These are phyloP conservation scores for Otus sunia DNA, from an alignment of 2,113 vertebrate genomes.

Conservation along the genomic window DNA sequence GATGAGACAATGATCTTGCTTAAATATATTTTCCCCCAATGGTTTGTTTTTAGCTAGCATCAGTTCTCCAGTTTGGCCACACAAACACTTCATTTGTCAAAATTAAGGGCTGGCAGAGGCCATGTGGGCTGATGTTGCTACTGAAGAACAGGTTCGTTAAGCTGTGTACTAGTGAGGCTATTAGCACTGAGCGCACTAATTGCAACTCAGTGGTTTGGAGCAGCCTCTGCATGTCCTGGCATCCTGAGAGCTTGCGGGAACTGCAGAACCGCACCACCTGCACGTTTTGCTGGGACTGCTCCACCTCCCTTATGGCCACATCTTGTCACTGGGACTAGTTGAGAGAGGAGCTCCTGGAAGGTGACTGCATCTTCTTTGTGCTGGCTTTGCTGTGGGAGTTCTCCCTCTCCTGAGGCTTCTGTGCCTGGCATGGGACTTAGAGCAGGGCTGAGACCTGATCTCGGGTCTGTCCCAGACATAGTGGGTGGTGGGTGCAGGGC, in stretches of 20 bases:
- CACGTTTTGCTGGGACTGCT: fast-evolving
- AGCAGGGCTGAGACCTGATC: not conserved
- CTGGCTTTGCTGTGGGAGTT: not conserved
- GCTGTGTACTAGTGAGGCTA: not conserved
- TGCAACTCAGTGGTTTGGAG: not conserved
- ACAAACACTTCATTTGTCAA: not conserved
- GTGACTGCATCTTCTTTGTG: not conserved
- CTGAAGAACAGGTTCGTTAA: not conserved
- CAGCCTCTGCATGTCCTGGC: not conserved
- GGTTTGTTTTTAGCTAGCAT: not conserved
- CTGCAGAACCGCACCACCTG: not conserved
- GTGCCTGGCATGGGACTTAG: fast-evolving
- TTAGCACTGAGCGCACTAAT: not conserved
- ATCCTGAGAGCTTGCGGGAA: fast-evolving
- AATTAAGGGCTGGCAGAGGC: not conserved
- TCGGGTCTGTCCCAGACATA: fast-evolving
- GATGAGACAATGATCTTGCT: not conserved
- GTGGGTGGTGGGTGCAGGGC: not conserved
- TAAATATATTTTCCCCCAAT: not conserved
- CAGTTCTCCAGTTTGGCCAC: not conserved
- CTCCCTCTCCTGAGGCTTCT: not conserved
- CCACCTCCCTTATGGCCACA: fast-evolving
- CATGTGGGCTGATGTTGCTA: not conserved
- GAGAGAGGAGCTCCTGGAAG: not conserved
- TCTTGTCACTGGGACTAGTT: not conserved